Base-by-base conservation (phyloP, 2,888 invertebrate species). In the Criorhina ranunculi region DNA sequence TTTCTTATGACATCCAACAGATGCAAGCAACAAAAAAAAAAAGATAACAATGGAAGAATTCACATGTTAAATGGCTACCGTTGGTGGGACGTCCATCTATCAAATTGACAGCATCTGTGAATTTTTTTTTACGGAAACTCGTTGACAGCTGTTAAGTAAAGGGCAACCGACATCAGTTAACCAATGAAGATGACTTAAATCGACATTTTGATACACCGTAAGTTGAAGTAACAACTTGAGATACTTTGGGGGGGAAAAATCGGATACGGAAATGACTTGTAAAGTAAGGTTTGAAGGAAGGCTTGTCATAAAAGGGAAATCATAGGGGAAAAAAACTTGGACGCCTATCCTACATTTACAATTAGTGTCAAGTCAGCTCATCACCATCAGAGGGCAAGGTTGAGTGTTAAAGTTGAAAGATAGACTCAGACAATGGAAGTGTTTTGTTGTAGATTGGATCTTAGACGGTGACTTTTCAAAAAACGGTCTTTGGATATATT, bases 321-420 rank as follows among this genome's bases (percentile, higher is more conserved):
- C 33, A 29, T 3, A 31, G 29, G 29, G 51, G 37, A 42, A 15
- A 42, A 15, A 64, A 49, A 46, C 5, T 59, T n/a, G 31, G 1
- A 17, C 9, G 35, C n/a, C 37, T 40, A 24, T 12, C 12, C 49
- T 33, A 2, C 9, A 60, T 9, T 33, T 9, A 53, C 17, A 42
- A 55, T 55, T 53, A 42, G 51, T 42, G 57, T 57, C 57, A 57
- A 33, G 37, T 37, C 49, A 75, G 24, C 24, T 24, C 24, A 24
- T 24, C 24, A 4, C 37, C 31, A 57, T 49, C 57, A 49, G 57
- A 57, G 64, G 55, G 49, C 75, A 66, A 66, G 51, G 75, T 76
- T 76, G 46, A 49, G 19, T 53, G 62, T 37, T 57, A 46, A n/a
- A 9, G 40, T 59, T 49, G 31, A 19, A 40, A 60, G 15, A 44